Conservation (phyloP, 2,888 invertebrate genomes). For the Ethmia dodecea region DNA sequence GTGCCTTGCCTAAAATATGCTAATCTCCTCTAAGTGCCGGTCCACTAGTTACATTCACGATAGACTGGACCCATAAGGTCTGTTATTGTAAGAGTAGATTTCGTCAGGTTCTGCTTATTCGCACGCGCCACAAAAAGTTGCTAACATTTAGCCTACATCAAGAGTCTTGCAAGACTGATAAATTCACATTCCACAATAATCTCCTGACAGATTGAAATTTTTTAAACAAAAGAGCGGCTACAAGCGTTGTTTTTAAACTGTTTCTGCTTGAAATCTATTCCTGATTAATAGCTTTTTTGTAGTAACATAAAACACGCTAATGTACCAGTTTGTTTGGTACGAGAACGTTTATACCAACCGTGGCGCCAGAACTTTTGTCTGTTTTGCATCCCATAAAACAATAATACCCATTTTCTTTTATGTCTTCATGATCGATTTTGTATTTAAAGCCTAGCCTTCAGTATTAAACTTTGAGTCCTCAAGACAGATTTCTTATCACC, state of each 20-base stretch:
- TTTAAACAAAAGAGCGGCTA: too few species aligned
- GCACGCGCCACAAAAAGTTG: too few species aligned
- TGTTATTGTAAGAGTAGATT: constrained; percentile 34
- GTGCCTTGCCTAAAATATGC: constrained; percentile 39
- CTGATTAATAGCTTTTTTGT: too few species aligned
- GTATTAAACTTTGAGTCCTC: constrained; percentile 3
- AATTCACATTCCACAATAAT: too few species aligned
- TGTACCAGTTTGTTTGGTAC: too few species aligned
- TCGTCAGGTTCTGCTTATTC: constrained; percentile 29
- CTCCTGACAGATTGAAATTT: too few species aligned
- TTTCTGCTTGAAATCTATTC: too few species aligned
- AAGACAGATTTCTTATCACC: not conserved
- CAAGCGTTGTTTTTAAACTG: too few species aligned
- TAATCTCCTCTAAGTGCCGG: constrained; percentile 34
- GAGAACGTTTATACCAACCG: constrained; percentile 11
- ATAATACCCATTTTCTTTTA: constrained; percentile 10
- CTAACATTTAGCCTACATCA: too few species aligned
- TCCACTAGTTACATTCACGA: constrained; percentile 27
- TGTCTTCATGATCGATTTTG: not conserved
- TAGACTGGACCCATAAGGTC: constrained; percentile 29
- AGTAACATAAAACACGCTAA: too few species aligned
- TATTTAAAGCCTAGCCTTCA: not conserved
- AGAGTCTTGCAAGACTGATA: too few species aligned
- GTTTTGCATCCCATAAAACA: constrained; percentile 16
- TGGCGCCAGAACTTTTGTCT: constrained; percentile 22